Conservation (phyloP, 1,140 invertebrate genomes). For the Papilio xuthus region DNA sequence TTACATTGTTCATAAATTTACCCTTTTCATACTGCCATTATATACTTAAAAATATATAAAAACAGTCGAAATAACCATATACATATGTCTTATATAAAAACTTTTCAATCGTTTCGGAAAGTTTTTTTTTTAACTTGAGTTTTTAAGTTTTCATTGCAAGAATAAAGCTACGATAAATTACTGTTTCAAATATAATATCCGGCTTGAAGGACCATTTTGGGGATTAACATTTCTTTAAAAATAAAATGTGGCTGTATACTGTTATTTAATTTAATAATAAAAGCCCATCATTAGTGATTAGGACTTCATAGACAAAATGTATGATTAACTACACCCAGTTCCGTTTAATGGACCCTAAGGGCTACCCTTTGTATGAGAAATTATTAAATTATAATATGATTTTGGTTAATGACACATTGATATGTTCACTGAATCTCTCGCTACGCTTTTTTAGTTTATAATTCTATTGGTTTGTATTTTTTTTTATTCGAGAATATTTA, state of each 20-base stretch:
- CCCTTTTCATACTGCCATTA: conserved; percentile 2
- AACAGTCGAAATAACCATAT: background rate
- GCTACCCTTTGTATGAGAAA: background rate
- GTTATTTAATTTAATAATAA: conserved; percentile 1
- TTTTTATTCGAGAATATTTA: conserved; percentile 6
- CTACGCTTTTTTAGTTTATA: conserved; percentile 37
- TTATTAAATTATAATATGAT: too few species aligned
- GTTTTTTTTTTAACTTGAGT: background rate
- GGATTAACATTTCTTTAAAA: background rate
- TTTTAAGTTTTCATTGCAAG: background rate
- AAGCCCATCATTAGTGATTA: background rate
- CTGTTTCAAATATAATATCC: background rate
- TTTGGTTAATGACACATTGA: background rate
- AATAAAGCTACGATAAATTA: background rate
- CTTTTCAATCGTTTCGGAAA: too few species aligned
- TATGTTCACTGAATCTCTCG: conserved; percentile 32
- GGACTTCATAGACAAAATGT: background rate
- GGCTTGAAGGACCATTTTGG: conserved; percentile 9
- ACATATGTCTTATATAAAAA: background rate
- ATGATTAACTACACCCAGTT: background rate
- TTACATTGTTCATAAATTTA: background rate
- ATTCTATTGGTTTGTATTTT: conserved; percentile 19
- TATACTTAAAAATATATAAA: background rate
- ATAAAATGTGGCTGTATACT: background rate
- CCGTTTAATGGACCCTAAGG: background rate